A percentile compares a stretch with the other conserved stretches of the same genome.
phyloP scores from a whole-genome alignment of 2,888 invertebrate species.

The Neria commutata region DNA sequence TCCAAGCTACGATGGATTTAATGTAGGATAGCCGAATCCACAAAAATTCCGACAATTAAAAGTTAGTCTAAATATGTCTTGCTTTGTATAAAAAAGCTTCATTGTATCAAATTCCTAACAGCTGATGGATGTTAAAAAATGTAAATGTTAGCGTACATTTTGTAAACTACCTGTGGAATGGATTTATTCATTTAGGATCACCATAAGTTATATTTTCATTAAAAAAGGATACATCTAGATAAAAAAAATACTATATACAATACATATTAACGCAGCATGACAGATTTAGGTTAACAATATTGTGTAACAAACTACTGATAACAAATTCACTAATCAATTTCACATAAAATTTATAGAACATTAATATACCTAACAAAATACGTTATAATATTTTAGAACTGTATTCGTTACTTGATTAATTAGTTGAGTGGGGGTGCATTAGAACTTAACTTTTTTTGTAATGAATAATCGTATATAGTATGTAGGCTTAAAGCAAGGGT shows the following conservation, averaged over 20 bases:
- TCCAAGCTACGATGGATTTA: too few relatives aligned
- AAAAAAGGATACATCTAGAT: conserved; percentile 44
- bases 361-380: conserved; percentile 2
- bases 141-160: too few relatives aligned
- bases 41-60: too few relatives aligned
- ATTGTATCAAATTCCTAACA: too few relatives aligned
- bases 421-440: conserved; percentile 1
- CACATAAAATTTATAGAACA: conserved; percentile 23
- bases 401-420: not conserved
- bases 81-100: too few relatives aligned
- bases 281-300: conserved; percentile 50
- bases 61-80: too few relatives aligned
- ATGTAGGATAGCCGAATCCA: too few relatives aligned
- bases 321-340: conserved; percentile 38
- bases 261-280: conserved; percentile 50
- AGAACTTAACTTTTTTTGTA: not conserved
- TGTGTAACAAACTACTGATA: conserved; percentile 42
- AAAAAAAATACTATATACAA: conserved; percentile 50
- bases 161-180: not conserved
- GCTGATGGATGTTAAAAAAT: too few relatives aligned
- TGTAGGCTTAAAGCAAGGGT: not conserved
- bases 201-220: not conserved
- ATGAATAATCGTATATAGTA: not conserved
- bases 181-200: not conserved
- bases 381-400: conserved; percentile 29